Percentiles rank a stretch among this genome's conserved stretches.
phyloP scores from a whole-genome alignment of 2,797 vertebrate species.

The Ibycter americanus region DNA sequence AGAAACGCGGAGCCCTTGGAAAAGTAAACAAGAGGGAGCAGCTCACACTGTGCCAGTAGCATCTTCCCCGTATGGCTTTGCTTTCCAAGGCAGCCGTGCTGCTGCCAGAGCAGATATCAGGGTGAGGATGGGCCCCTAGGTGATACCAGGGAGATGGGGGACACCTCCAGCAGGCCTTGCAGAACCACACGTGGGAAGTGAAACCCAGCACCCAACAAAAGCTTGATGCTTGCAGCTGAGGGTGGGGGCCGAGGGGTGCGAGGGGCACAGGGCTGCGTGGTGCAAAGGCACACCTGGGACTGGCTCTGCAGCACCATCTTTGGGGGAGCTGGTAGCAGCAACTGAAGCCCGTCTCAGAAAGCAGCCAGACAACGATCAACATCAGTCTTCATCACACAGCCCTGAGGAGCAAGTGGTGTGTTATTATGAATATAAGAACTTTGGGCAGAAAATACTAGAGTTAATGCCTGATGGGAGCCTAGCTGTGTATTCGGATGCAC shows the following conservation, averaged over 20 bases:
- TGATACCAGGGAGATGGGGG: background rate
- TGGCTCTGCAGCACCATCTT: background rate
- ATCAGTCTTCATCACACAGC: background rate
- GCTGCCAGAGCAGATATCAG: background rate
- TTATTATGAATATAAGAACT: background rate
- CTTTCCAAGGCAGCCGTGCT: background rate
- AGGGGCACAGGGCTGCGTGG: background rate
- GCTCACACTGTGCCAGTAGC: background rate
- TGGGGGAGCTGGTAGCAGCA: background rate
- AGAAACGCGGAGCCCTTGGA: background rate
- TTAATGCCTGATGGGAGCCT: background rate
- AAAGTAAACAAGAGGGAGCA: background rate
- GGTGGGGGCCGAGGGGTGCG: background rate
- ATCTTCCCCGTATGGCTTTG: background rate
- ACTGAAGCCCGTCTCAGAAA: background rate
- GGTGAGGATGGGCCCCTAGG: background rate
- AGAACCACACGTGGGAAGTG: accelerated
- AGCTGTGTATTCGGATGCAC: background rate
- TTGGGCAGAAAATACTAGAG: background rate
- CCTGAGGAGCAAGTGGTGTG: background rate
- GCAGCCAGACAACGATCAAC: background rate
- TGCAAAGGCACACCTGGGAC: background rate
- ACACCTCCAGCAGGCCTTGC: background rate
- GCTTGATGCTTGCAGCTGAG: background rate
- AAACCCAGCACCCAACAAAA: background rate